Conservation (phyloP, 2,113 vertebrate species). For the Panthera tigris region DNA sequence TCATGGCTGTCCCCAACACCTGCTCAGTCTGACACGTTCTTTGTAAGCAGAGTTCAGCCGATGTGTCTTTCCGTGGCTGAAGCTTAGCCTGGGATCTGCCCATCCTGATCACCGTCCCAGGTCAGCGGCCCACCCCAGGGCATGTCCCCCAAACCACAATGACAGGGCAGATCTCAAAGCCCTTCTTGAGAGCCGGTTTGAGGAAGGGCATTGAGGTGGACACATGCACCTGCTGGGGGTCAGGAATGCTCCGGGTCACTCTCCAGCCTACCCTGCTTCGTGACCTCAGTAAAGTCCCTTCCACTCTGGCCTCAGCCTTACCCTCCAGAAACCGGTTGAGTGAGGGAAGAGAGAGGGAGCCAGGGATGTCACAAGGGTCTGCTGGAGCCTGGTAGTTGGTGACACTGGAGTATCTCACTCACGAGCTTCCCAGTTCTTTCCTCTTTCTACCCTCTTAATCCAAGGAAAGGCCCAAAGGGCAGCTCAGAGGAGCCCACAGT, state of each 20-base stretch:
- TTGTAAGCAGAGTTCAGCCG: accelerated
- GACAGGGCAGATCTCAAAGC: not conserved
- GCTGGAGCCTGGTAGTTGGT: not conserved
- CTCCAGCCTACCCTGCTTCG: not conserved
- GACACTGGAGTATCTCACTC: not conserved
- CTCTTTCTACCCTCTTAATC: not conserved
- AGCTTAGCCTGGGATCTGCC: not conserved
- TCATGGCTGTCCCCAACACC: not conserved
- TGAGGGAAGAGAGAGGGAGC: not conserved
- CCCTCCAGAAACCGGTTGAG: not conserved
- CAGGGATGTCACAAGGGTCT: not conserved
- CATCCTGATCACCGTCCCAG: not conserved
- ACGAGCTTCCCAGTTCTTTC: not conserved
- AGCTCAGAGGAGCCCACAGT: not conserved
- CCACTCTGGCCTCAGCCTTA: not conserved
- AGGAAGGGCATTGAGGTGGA: not conserved
- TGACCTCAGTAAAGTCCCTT: not conserved
- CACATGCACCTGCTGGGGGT: not conserved
- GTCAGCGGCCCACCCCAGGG: not conserved
- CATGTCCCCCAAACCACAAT: not conserved
- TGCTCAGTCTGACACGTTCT: accelerated
- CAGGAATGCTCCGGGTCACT: accelerated
- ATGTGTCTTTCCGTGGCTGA: not conserved
- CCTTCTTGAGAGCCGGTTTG: not conserved
- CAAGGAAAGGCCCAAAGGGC: not conserved